Evolutionary conservation across 2,888 invertebrate genomes (phyloP), one percentile per base, ranked within the genome.

Genomic region (Arrhopalites spinosus): DNA sequence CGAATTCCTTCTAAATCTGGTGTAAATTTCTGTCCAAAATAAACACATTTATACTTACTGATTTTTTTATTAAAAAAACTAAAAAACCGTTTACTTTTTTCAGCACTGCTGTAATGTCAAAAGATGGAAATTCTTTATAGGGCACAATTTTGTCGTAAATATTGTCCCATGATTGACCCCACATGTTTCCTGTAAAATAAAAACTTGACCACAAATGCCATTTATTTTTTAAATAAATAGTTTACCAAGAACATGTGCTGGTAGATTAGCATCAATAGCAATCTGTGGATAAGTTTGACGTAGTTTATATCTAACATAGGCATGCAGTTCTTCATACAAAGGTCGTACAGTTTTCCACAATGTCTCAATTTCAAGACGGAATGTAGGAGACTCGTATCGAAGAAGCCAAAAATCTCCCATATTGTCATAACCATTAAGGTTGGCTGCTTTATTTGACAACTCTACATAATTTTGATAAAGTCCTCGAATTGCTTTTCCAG

Each of bases 151-250:
- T 85, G 78, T 92, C 91, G 84, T 89, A 89, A 66, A 93, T 89
- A 17, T 90, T 90, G 80, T 90, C 90, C 93, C 93, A 94, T 83
- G 91, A 91, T 84, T 94, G 93, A 0, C 91, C 91, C 93, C 93
- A 94, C 89, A 93, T 90, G 85, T 93, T 92, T 17, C 94, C 88
- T 88, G 80, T 2, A 72, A 20, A 69, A 50, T 71, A 50, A 73
- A 56, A 5, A n/a, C 3, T 50, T 50, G 15, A 50, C 3, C 50
- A 50, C 20, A 50, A 11, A 11, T 20, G 20, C 3, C 3, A 17
- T 50, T 11, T 8, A 50, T n/a, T n/a, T n/a, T n/a, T n/a, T n/a
- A n/a, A n/a, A n/a, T n/a, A n/a, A n/a, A n/a, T n/a, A n/a, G n/a
- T n/a, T 93, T 92, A 17, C 94, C 88, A 17, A 95, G 85, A 17